Conservation (phyloP, 2,797 vertebrate genomes). For the Huso huso region DNA sequence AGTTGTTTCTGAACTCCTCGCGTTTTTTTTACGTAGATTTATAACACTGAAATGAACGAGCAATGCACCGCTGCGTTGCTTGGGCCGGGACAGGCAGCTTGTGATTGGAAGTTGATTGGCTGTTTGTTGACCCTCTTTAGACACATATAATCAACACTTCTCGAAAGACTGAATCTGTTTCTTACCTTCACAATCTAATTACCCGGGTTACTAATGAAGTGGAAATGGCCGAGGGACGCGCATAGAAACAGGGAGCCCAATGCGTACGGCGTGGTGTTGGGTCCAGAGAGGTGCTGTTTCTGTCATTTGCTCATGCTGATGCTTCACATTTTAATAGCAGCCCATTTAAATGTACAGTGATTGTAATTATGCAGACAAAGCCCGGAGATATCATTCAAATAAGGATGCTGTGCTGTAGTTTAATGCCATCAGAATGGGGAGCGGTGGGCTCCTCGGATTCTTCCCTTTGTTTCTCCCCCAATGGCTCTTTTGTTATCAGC, state of each 20-base stretch:
- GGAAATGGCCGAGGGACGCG: slow-evolving; percentile 51
- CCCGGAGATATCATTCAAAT: slow-evolving; percentile 63
- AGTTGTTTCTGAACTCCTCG: no score
- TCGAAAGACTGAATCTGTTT: slow-evolving; percentile 62
- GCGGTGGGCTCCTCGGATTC: slow-evolving; percentile 70
- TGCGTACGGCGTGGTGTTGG: slow-evolving; percentile 3
- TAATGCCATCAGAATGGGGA: slow-evolving; percentile 60
- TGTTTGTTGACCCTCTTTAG: slow-evolving; percentile 67
- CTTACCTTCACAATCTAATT: slow-evolving; percentile 83
- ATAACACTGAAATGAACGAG: no score
- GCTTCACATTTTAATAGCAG: slow-evolving; percentile 49
- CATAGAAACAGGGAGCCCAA: slow-evolving; percentile 1
- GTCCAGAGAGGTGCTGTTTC: slow-evolving; percentile 19
- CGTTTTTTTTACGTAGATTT: no score
- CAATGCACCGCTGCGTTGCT: no score
- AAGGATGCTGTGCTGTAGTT: slow-evolving; percentile 53
- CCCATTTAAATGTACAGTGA: slow-evolving; percentile 47
- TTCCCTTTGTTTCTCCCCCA: slow-evolving; percentile 72
- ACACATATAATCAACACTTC: slow-evolving; percentile 63
- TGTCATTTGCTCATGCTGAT: slow-evolving; percentile 41
- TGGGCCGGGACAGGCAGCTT: slow-evolving; percentile 14
- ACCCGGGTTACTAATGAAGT: slow-evolving; percentile 76
- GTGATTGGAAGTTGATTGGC: slow-evolving; percentile 47
- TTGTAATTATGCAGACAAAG: slow-evolving; percentile 46
- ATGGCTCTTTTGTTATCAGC: slow-evolving; percentile 82